Evolutionary conservation across 2,113 vertebrate species (phyloP).

Genomic region (Atrichornis clamosus): DNA sequence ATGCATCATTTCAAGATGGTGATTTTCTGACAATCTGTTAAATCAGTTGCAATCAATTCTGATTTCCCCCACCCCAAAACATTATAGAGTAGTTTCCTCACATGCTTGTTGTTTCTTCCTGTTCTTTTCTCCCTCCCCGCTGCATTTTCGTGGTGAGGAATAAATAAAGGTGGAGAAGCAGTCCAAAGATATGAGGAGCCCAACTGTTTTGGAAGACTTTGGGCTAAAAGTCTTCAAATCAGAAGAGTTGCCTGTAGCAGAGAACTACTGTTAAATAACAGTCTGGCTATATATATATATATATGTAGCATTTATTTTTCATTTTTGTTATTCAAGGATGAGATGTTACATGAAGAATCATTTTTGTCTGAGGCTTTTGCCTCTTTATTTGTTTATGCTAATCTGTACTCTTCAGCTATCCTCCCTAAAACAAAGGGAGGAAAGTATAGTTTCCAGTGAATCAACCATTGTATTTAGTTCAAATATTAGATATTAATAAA

Average conservation of each 20-base stretch:
- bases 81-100: not conserved
- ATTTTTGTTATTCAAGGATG: not conserved
- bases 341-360: not conserved
- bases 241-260: not conserved
- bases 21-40: not conserved
- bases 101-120: not conserved
- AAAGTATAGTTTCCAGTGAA: not conserved
- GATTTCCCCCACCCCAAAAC: fast-evolving
- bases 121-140: not conserved
- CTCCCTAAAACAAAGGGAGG: not conserved
- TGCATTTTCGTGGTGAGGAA: not conserved
- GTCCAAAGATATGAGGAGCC: not conserved
- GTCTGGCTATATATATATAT: not conserved
- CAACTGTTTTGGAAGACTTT: not conserved
- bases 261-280: not conserved
- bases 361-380: not conserved
- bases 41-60: not conserved
- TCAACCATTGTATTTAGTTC: not conserved
- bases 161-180: not conserved
- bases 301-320: not conserved
- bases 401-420: not conserved
- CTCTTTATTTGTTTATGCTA: not conserved
- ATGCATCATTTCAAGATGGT: not conserved
- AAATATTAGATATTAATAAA: not conserved
- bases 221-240: not conserved